Evolutionary conservation across 1,140 invertebrate species (phyloP), one percentile per base, ranked within the genome.

Genomic region (Drosophila nigromelanica): DNA sequence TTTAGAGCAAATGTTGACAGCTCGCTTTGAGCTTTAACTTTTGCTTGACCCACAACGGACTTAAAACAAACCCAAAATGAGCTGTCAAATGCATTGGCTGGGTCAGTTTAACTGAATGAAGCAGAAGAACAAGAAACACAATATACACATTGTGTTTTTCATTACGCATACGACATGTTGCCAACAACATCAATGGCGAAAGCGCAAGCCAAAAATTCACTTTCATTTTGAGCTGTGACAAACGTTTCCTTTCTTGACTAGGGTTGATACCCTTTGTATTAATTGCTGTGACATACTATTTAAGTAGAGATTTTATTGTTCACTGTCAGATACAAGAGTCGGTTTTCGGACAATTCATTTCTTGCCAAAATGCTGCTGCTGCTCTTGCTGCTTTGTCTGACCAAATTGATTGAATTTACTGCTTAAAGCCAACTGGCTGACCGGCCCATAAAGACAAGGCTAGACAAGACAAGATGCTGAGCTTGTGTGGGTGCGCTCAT

Each of bases 401-500:
- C 30, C 61, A 43, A 76, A 60, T 72, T 76, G 73, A 76, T 76
- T 76, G 73, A 76, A 76, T 72, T 76, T 76, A 76, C 55, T 76
- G 56, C 73, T 76, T 76, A 76, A 72, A 71, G 73, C 73, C 21
- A 69, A 42, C 56, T 39, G 40, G 52, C 33, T 40, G 12, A 43
- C 30, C 50, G 51, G 43, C 30, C 27, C 73, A 72, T 72, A 72
- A 72, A 66, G 68, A 72, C 73, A 52, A 30, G 14, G 15, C 18
- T 5, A 10, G 33, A n/a, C 39, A 14, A 14, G 39, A 40, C 64
- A 55, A 15, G 10, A 24, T 18, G 12, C 14, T 73, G 21, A 52
- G 64, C 63, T 66, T 78, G 73, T 80, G 81, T 86, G 33, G 5
- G 39, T 15, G 43, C 68, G 66, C 66, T 86, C 54, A 87, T 86